phyloP scores from a whole-genome alignment of 1,140 invertebrate genomes.

The Phymorhynchus buccinoides region DNA sequence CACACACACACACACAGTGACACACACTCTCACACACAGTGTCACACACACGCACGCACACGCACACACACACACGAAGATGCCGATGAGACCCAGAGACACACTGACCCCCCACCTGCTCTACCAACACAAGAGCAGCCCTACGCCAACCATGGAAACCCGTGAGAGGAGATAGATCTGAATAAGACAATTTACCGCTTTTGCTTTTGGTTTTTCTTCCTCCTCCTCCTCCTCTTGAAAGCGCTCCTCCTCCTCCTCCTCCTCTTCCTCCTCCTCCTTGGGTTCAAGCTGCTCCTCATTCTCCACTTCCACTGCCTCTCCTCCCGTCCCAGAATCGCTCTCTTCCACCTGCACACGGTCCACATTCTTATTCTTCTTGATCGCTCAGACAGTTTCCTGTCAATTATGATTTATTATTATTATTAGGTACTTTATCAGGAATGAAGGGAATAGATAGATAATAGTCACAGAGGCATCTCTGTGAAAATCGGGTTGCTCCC shows the following conservation, averaged over 20 bases:
- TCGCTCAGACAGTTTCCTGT: too few species aligned
- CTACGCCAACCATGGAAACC: background rate
- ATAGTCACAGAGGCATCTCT: too few species aligned
- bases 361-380: too few species aligned
- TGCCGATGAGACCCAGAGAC: too few species aligned
- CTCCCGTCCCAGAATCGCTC: slow-evolving; percentile 56
- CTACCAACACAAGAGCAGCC: too few species aligned
- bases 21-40: slow-evolving; percentile 20
- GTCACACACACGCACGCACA: slow-evolving; percentile 1
- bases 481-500: too few species aligned
- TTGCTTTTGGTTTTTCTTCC: slow-evolving; percentile 18
- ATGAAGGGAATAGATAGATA: too few species aligned
- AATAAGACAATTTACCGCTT: background rate
- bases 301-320: slow-evolving; percentile 56
- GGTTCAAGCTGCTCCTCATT: slow-evolving; percentile 51
- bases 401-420: too few species aligned
- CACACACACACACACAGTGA: background rate
- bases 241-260: slow-evolving; percentile 27
- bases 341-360: background rate
- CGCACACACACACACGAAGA: background rate
- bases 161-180: too few species aligned
- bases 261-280: slow-evolving; percentile 45
- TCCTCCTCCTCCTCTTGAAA: slow-evolving; percentile 25
- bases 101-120: too few species aligned
- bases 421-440: too few species aligned